Evolutionary conservation across 2,888 invertebrate genomes (phyloP), one percentile per base, ranked within the genome.

Genomic region (Deladenus siricidicola): DNA sequence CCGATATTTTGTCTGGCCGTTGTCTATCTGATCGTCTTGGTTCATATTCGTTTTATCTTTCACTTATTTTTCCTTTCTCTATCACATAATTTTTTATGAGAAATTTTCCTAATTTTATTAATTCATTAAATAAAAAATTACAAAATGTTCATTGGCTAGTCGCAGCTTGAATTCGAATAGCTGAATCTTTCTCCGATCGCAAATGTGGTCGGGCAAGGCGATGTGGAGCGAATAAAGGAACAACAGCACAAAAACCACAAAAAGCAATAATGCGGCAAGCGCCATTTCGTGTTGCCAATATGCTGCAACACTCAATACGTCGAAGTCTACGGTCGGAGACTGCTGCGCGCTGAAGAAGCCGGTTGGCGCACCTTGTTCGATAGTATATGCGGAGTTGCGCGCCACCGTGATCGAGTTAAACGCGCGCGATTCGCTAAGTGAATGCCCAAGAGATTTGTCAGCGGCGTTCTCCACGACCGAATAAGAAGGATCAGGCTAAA

Each of bases 81-180:
- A 34, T 14, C 14, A n/a, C 0, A 10, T 43, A 19, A 43, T 23
- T 21, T 8, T 26, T 1, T 26, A 28, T 4, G n/a, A 10, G 14
- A 28, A 49, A 23, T 26, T 24, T 10, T n/a, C 14, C 23, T 14
- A 48, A 4, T 45, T 45, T 45, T 8, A 8, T n/a, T n/a, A n/a
- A n/a, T n/a, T 56, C n/a, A 29, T 52, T 30, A 21, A 55, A 14
- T 21, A 56, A 42, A 10, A 19, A 54, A 39, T 54, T 56, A 74
- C 73, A 60, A 72, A 59, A 56, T 75, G 73, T 53, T 75, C 75
- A 63, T 72, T 73, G 8, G 64, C 67, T 45, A 75, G 34, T 43
- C 75, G 65, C 34, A 75, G 60, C 28, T 70, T 47, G 56, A 75
- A 69, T 58, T 76, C 76, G 30, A 69, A 64, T 29, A 73, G 45